phyloP scores from a whole-genome alignment of 2,888 invertebrate genomes.

The Neria commutata region DNA sequence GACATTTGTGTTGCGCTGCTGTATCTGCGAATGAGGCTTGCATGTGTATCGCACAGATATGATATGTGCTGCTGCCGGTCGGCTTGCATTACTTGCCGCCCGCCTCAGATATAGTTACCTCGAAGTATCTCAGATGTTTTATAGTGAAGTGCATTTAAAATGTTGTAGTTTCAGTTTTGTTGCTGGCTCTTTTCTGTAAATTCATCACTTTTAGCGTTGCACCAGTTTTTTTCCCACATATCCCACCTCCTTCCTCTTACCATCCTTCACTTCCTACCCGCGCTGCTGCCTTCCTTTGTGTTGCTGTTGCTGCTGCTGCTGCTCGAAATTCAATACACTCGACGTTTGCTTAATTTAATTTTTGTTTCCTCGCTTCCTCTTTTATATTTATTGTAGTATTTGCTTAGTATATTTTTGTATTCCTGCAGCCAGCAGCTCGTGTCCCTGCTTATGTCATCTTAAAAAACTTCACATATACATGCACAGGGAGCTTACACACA shows the following conservation, averaged over 20 bases:
- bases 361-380: too few species aligned
- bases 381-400: not conserved
- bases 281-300: too few species aligned
- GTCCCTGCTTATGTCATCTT: not conserved
- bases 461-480: not conserved
- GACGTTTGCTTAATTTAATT: constrained; percentile 7
- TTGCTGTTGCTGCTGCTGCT: too few species aligned
- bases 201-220: constrained; percentile 20
- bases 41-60: not conserved
- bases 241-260: too few species aligned
- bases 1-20: not conserved
- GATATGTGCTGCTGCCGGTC: not conserved
- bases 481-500: too few species aligned
- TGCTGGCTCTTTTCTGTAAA: constrained; percentile 14
- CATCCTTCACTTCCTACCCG: too few species aligned
- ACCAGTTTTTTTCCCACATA: too few species aligned
- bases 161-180: not conserved
- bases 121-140: constrained; percentile 23
- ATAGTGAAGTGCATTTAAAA: constrained; percentile 1
- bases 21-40: not conserved
- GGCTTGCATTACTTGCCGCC: not conserved
- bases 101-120: constrained; percentile 14
- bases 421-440: too few species aligned
- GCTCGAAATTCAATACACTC: too few species aligned
- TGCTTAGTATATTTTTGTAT: too few species aligned